These are phyloP conservation scores for Drosophila triauraria DNA, from an alignment of 1,140 invertebrate genomes.

Conservation along the genomic window DNA sequence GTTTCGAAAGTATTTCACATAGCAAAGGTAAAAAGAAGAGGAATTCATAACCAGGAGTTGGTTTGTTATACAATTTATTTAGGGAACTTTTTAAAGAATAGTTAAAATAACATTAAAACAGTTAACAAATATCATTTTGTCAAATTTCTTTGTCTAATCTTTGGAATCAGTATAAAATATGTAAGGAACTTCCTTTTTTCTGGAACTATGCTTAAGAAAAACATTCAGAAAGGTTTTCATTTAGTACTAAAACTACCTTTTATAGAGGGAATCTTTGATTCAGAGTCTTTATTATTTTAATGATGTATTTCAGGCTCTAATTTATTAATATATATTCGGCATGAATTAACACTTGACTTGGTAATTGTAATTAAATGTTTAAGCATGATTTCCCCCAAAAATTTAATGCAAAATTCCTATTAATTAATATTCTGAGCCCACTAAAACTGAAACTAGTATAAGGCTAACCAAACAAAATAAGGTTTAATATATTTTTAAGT, in stretches of 20 bases:
- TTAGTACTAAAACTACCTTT: not conserved
- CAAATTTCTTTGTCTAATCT: not conserved
- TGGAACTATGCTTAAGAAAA: not conserved
- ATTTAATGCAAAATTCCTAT: not conserved
- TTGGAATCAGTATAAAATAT: not conserved
- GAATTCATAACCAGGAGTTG: not conserved
- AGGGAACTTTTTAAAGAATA: too few relatives aligned
- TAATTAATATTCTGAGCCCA: not conserved
- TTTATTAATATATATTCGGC: slow-evolving; percentile 1
- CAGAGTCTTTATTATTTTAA: not conserved
- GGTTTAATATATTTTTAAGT: not conserved
- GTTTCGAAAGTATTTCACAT: not conserved
- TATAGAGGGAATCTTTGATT: too few relatives aligned
- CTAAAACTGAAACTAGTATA: not conserved
- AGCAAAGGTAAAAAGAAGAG: too few relatives aligned
- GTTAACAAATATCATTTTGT: too few relatives aligned
- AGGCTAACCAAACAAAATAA: not conserved
- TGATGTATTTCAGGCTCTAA: not conserved
- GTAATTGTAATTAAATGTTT: not conserved
- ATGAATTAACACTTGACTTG: slow-evolving; percentile 4
- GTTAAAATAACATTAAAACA: too few relatives aligned
- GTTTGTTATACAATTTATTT: too few relatives aligned
- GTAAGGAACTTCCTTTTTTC: too few relatives aligned
- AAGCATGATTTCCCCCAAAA: slow-evolving; percentile 9
- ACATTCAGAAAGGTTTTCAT: not conserved